Percentiles rank a stretch among this genome's conserved stretches.
Conservation (phyloP, 2,113 vertebrate genomes). For the Syrrhaptes paradoxus region DNA sequence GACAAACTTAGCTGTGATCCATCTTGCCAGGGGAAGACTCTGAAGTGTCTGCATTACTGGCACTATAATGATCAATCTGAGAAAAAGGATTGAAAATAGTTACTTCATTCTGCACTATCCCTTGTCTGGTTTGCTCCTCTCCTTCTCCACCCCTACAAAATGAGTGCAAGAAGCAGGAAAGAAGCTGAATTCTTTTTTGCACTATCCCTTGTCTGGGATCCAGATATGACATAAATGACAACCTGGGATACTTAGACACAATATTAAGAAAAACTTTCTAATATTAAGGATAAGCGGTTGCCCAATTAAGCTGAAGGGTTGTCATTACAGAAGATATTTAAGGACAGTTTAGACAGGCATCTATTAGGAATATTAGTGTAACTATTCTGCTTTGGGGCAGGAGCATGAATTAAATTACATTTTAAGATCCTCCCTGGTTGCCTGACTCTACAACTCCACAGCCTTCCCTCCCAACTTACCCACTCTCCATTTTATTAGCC, state of each 20-base stretch:
- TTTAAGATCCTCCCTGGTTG: not conserved
- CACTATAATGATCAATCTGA: not conserved
- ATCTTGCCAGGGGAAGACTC: not conserved
- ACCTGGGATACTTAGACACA: not conserved
- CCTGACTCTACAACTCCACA: not conserved
- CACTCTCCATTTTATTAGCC: not conserved
- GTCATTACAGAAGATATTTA: not conserved
- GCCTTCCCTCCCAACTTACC: not conserved
- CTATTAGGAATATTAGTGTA: not conserved
- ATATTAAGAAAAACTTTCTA: not conserved
- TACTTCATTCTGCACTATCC: not conserved
- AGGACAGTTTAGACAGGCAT: not conserved
- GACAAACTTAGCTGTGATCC: not conserved
- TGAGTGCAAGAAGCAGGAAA: not conserved
- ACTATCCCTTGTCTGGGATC: not conserved
- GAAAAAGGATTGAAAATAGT: not conserved
- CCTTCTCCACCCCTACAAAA: not conserved
- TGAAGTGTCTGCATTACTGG: not conserved
- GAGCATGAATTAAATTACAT: not conserved
- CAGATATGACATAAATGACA: not conserved
- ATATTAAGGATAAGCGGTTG: not conserved
- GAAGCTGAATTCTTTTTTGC: not conserved
- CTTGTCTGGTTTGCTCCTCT: not conserved
- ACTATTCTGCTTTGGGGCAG: not conserved
- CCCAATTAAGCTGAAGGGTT: not conserved